A percentile compares a stretch with the other conserved stretches of the same genome.
These are phyloP conservation scores for Brachionus sp. DNA, from an alignment of 1,140 invertebrate species.

Conservation along the genomic window DNA sequence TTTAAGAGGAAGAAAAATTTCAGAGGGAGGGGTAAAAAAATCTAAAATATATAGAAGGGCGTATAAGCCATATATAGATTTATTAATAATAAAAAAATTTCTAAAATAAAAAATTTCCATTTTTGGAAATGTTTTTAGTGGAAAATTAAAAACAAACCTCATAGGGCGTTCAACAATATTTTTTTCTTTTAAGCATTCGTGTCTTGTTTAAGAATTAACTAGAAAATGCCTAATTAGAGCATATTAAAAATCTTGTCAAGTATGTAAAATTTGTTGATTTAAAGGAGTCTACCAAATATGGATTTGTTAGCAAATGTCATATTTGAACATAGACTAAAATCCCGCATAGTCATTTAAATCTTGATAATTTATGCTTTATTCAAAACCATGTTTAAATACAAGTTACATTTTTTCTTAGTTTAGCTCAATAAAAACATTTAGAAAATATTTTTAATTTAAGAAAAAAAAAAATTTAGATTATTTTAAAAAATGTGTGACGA, in stretches of 20 bases:
- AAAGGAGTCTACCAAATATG: neutral
- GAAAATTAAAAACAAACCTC: neutral
- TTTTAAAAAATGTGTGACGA: constrained; percentile 75
- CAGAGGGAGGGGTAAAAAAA: neutral
- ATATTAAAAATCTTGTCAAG: neutral
- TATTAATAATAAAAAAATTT: neutral
- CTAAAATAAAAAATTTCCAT: neutral
- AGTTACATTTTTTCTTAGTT: neutral
- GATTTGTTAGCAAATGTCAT: neutral
- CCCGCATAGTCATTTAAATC: neutral
- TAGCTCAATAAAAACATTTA: neutral
- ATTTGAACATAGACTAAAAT: neutral
- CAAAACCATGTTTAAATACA: neutral
- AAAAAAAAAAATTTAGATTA: neutral
- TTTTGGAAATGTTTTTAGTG: neutral
- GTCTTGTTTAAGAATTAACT: neutral
- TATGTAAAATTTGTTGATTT: neutral
- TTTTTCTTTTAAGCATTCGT: neutral
- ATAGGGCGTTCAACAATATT: neutral
- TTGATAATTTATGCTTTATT: neutral
- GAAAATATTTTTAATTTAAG: neutral
- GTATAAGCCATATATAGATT: neutral
- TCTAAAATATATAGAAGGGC: neutral
- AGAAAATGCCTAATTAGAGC: neutral
- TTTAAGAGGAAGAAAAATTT: neutral